These are phyloP conservation scores for Sebastes matsubarae DNA, from an alignment of 2,797 vertebrate species.

Conservation along the genomic window DNA sequence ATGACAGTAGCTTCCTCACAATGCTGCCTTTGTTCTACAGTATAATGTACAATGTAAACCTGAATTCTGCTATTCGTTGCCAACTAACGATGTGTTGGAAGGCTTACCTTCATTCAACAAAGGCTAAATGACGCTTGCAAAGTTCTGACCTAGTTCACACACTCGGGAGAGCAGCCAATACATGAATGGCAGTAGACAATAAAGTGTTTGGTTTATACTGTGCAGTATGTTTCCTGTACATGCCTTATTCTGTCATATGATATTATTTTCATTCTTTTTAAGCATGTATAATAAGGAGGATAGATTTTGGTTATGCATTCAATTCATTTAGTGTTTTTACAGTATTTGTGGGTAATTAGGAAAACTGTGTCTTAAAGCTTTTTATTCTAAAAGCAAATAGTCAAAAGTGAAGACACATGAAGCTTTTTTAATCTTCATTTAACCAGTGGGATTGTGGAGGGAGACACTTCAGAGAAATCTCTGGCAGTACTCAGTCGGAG, in stretches of 20 bases:
- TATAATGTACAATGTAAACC: not conserved
- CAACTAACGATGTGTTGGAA: not conserved
- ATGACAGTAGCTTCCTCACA: not conserved
- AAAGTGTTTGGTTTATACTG: not conserved
- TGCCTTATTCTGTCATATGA: not conserved
- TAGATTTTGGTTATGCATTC: not conserved
- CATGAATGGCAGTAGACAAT: not conserved
- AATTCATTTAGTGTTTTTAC: not conserved
- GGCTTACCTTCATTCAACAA: constrained; percentile 35
- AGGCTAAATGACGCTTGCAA: constrained; percentile 47
- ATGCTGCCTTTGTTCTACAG: not conserved
- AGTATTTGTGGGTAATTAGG: not conserved
- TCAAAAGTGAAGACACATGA: not conserved
- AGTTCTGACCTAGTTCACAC: constrained; percentile 56
- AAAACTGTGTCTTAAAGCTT: not conserved
- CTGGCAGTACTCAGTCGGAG: not conserved
- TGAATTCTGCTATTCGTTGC: not conserved
- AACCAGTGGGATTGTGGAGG: not conserved
- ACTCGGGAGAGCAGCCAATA: not conserved
- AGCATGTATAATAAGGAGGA: not conserved
- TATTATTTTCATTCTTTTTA: not conserved
- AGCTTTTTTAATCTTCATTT: not conserved
- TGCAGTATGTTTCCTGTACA: not conserved
- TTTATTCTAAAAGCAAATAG: not conserved
- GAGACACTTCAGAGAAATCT: not conserved